Evolutionary conservation across 2,888 invertebrate genomes (phyloP).

Genomic region (Platycheirus albimanus): DNA sequence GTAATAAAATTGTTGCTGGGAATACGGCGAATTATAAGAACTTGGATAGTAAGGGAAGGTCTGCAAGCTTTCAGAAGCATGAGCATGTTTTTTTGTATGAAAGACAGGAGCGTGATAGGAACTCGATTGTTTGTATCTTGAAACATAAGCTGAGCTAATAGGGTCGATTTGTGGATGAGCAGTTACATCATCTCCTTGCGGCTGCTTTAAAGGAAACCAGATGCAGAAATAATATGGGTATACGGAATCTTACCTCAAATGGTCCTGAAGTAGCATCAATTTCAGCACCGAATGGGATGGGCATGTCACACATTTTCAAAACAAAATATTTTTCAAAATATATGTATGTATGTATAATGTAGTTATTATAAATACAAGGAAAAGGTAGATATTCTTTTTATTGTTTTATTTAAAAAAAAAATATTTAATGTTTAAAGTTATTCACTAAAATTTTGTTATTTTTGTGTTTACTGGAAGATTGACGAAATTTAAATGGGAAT

Average conservation of each 20-base stretch:
- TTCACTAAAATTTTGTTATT: too few species aligned
- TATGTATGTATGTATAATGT: too few species aligned
- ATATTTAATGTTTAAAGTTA: too few species aligned
- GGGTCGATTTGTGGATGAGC: neutral
- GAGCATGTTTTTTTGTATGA: neutral
- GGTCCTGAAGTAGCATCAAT: neutral
- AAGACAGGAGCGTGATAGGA: neutral
- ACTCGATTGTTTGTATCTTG: neutral
- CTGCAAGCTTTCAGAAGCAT: neutral
- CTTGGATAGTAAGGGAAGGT: neutral
- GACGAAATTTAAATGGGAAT: too few species aligned
- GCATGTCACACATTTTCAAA: neutral
- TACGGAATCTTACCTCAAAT: neutral
- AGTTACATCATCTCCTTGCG: neutral
- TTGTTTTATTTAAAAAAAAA: too few species aligned
- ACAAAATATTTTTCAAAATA: neutral
- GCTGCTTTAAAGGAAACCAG: neutral
- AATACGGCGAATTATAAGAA: neutral
- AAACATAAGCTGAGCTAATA: neutral
- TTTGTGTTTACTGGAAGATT: too few species aligned
- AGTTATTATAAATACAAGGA: too few species aligned
- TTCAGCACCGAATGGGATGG: neutral
- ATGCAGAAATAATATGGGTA: neutral
- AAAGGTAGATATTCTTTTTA: too few species aligned
- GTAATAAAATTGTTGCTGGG: neutral